Conservation (phyloP, 2,888 invertebrate species). For the Xanthorhoe spadicearia region DNA sequence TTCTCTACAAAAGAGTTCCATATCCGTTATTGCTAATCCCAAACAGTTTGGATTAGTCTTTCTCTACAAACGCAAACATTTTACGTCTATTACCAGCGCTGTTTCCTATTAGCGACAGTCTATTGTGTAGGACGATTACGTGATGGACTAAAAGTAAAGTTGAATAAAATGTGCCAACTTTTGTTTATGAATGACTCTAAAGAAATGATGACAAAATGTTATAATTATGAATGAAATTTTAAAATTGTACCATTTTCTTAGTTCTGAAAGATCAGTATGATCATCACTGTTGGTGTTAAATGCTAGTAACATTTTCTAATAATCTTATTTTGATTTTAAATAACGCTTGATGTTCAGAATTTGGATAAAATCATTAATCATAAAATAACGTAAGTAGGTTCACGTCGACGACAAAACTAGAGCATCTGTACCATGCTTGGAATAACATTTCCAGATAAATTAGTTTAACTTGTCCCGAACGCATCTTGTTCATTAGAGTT, state of each 20-base stretch:
- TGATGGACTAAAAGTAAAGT: slow-evolving; percentile 23
- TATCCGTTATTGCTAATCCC: slow-evolving; percentile 53
- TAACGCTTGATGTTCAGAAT: background rate
- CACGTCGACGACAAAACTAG: slow-evolving; percentile 36
- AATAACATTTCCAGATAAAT: slow-evolving; percentile 78
- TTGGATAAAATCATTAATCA: slow-evolving; percentile 10
- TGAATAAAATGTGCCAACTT: slow-evolving; percentile 13
- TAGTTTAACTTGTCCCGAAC: slow-evolving; percentile 80
- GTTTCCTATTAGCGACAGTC: slow-evolving; percentile 30
- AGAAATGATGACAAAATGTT: background rate
- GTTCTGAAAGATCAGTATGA: background rate
- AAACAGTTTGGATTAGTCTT: slow-evolving; percentile 47
- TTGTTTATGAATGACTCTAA: slow-evolving; percentile 10
- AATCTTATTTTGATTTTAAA: no score
- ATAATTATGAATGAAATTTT: no score
- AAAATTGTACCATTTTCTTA: background rate
- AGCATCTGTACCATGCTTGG: slow-evolving; percentile 54
- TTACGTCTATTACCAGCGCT: slow-evolving; percentile 29
- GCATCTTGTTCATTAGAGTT: slow-evolving; percentile 83
- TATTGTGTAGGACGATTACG: slow-evolving; percentile 27
- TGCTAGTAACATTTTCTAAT: no score
- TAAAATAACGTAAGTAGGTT: background rate
- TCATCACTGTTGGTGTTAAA: background rate
- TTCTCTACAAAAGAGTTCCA: slow-evolving; percentile 42
- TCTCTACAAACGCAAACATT: slow-evolving; percentile 44